Percentiles rank a stretch among this genome's conserved stretches.
These are phyloP conservation scores for Philereme transversata DNA, from an alignment of 2,888 invertebrate genomes.

Conservation along the genomic window DNA sequence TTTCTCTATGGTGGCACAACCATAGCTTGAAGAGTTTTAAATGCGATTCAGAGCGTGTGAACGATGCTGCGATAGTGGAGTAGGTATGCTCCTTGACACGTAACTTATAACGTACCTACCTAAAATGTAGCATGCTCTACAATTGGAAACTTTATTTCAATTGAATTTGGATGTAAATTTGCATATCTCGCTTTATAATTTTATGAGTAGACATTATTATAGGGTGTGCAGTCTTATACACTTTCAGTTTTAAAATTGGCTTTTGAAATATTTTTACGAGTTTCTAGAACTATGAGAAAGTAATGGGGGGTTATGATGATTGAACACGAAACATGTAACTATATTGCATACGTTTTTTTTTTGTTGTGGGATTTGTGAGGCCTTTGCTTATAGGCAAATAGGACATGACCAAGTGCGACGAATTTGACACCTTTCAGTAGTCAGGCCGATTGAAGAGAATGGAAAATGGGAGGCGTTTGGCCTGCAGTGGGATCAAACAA, in stretches of 20 bases:
- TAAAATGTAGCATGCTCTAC: slow-evolving; percentile 17
- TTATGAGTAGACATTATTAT: not conserved
- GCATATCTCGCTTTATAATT: not conserved
- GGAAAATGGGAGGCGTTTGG: no score
- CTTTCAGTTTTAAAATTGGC: no score
- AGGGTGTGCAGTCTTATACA: no score
- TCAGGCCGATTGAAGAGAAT: no score
- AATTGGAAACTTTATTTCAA: slow-evolving; percentile 10
- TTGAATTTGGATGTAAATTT: slow-evolving; percentile 1
- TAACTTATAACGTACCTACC: slow-evolving; percentile 13
- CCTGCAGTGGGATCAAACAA: no score
- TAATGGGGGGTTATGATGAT: no score
- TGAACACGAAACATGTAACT: no score
- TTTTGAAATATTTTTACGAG: no score
- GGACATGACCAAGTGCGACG: no score
- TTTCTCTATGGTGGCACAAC: slow-evolving; percentile 46
- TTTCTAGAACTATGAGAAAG: no score
- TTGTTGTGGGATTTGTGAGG: slow-evolving; percentile 13
- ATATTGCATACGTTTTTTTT: no score
- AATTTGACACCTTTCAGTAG: no score
- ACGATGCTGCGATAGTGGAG: slow-evolving; percentile 45
- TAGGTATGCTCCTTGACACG: slow-evolving; percentile 36
- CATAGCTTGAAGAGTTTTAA: slow-evolving; percentile 40
- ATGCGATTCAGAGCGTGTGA: slow-evolving; percentile 70
- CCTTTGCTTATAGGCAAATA: slow-evolving; percentile 9